Percentiles rank a stretch among this genome's conserved stretches.
phyloP scores from a whole-genome alignment of 2,797 vertebrate species.

The Arctocebus calabarensis region DNA sequence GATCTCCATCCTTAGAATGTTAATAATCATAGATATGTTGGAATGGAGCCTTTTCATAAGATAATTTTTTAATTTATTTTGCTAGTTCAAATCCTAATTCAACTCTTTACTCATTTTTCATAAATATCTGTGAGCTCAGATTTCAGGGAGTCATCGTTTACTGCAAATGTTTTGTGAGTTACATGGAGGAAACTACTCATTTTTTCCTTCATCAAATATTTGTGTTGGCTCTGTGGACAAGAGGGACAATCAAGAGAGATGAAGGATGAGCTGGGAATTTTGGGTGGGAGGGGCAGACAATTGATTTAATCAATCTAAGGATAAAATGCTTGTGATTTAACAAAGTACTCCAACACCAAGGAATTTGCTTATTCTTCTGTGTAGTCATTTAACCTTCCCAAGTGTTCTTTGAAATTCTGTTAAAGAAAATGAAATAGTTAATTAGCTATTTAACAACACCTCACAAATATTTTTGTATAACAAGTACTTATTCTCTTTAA shows the following conservation, averaged over 20 bases:
- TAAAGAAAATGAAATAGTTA: not conserved
- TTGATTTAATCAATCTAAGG: not conserved
- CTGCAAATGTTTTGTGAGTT: conserved; percentile 25
- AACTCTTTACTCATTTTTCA: not conserved
- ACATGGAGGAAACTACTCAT: not conserved
- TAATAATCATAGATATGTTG: not conserved
- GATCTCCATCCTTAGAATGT: not conserved
- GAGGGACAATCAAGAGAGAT: not conserved
- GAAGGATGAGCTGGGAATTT: not conserved
- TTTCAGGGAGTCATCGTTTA: not conserved
- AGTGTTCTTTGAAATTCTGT: conserved; percentile 7
- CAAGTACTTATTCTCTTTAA: not conserved
- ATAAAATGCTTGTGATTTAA: not conserved
- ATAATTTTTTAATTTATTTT: conserved; percentile 16
- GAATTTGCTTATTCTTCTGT: not conserved
- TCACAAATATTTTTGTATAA: not conserved
- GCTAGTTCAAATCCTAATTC: not conserved
- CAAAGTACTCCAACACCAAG: not conserved
- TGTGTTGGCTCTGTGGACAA: not conserved
- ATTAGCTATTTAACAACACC: not conserved
- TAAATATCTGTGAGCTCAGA: not conserved
- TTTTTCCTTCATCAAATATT: conserved; percentile 28
- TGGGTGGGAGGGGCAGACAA: no score
- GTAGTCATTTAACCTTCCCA: not conserved
- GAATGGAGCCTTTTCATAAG: not conserved